Base-by-base conservation (phyloP, 2,888 invertebrate species). In the Drosophila acutilabella region DNA sequence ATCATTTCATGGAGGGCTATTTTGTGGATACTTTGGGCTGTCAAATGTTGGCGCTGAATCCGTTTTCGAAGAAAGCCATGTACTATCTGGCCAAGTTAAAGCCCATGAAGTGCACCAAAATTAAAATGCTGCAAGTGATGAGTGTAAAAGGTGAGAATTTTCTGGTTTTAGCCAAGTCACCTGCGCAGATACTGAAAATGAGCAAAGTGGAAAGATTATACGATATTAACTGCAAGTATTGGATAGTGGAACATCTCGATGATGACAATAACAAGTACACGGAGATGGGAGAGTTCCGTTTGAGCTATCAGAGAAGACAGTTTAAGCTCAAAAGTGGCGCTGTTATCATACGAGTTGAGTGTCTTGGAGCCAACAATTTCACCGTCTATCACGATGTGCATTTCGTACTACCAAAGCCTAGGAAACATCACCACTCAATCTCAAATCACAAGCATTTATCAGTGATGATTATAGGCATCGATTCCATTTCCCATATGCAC, bases 11-110 rank as follows among this genome's bases (percentile, higher is more conserved):
- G 0, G 20, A 42, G 7, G 66, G 69, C 5, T 78, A 70, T 13
- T 68, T 83, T 26, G 68, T 82, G 5, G 69, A 83, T 7, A 80
- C 65, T 6, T 45, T 71, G 1, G 78, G 78, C 1, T 81, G 81
- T 8, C 69, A 42, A 1, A 42, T 81, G 1, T 16, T 20, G 2
- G 75, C 74, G 0, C 4, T 76, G 6, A 65, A 56, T 30, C 66
- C 74, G 0, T 13, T 38, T n/a, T 18, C 64, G 2, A 48, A 36
- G 33, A 14, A 5, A 1, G 23, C 56, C 0, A 1, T 44, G 3
- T 3, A 1, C 0, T 41, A 53, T 6, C 6, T 50, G 0, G 23
- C 53, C 6, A 26, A 6, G 0, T 0, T 68, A 2, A 3, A 48
- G 23, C 0, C 13, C 0, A 36, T 20, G 56, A 6, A 30, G 0